phyloP scores from a whole-genome alignment of 2,888 invertebrate species.

The Anarsia innoxiella region DNA sequence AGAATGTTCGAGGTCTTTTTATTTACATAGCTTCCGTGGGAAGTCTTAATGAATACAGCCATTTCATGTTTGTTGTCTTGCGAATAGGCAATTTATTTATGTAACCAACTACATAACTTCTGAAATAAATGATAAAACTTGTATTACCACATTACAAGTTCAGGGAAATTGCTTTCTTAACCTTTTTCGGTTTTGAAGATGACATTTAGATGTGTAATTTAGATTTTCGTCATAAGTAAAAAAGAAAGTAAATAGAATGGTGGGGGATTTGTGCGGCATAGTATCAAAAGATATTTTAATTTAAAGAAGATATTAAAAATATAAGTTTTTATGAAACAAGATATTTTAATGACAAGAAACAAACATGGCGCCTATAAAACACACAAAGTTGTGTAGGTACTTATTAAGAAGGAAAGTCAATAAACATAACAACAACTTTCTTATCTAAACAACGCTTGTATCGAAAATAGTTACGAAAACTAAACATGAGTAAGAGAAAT shows the following conservation, averaged over 20 bases:
- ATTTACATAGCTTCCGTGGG: slow-evolving; percentile 1
- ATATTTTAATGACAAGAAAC: too few relatives aligned
- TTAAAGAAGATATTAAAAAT: too few relatives aligned
- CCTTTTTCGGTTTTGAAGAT: too few relatives aligned
- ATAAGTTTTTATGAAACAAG: too few relatives aligned
- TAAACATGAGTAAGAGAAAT: background rate
- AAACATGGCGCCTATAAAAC: too few relatives aligned
- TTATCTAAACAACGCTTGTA: background rate
- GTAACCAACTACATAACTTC: slow-evolving; percentile 1
- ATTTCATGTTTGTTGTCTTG: slow-evolving; percentile 4
- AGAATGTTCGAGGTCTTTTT: too few relatives aligned
- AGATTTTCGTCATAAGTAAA: too few relatives aligned
- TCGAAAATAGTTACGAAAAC: background rate
- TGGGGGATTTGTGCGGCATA: background rate
- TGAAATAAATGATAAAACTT: slow-evolving; percentile 6
- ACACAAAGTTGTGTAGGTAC: too few relatives aligned
- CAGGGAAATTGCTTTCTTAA: background rate
- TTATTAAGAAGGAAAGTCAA: too few relatives aligned
- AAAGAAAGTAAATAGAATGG: background rate
- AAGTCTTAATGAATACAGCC: background rate
- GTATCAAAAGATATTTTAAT: background rate
- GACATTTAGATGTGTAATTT: too few relatives aligned
- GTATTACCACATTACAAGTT: background rate
- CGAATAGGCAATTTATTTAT: slow-evolving; percentile 2
- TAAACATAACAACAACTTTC: background rate